These are phyloP conservation scores for Oopsacas minuta DNA, from an alignment of 37 sponge, comb jelly and placozoan species.

Conservation along the genomic window DNA sequence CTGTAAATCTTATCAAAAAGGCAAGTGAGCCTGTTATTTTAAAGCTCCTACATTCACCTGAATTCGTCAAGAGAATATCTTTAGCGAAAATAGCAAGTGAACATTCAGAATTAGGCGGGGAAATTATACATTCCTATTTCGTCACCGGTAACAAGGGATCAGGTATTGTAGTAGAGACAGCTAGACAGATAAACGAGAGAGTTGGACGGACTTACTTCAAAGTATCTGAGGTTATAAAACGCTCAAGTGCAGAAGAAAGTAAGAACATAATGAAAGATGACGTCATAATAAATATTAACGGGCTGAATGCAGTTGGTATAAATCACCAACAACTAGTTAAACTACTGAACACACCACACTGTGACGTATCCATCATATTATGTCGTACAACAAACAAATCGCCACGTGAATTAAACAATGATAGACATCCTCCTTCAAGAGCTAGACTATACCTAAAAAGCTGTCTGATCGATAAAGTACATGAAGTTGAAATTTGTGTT, in stretches of 20 bases:
- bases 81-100: background rate
- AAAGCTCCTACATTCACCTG: background rate
- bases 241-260: background rate
- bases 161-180: background rate
- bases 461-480: background rate
- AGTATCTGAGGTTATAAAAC: background rate
- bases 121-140: background rate
- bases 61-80: conserved; percentile 3
- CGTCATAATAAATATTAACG: background rate
- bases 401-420: background rate
- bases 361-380: background rate
- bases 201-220: background rate
- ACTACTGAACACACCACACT: background rate
- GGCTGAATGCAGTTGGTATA: background rate
- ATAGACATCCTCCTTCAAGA: background rate
- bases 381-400: background rate
- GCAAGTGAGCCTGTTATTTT: background rate
- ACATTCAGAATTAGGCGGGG: background rate
- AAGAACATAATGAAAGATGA: background rate
- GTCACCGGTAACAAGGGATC: background rate
- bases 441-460: background rate
- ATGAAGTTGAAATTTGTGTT: background rate
- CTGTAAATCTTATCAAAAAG: background rate
- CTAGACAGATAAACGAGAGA: background rate
- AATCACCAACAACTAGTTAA: background rate